Evolutionary conservation across 2,888 invertebrate genomes (phyloP), one percentile per base, ranked within the genome.

Genomic region (Ormyrus nitidulus): DNA sequence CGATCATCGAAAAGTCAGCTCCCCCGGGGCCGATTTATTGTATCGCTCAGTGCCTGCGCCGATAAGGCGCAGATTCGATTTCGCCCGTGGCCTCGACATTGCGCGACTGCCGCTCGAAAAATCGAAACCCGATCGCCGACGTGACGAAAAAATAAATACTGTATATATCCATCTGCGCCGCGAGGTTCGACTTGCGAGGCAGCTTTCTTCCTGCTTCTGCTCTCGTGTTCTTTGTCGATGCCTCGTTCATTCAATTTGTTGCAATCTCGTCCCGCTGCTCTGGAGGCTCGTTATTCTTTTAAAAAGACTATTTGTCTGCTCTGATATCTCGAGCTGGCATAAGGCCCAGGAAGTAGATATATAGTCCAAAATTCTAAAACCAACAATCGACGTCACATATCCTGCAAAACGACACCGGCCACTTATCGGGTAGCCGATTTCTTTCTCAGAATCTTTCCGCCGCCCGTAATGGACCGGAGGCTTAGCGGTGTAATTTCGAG

Each of bases 61-160:
- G 62, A 72, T 66, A 73, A 69, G 7, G 46, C 19, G 8, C 56
- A 73, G 62, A 68, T 73, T 68, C 61, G 69, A 69, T 79, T 73
- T 73, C 69, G 44, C 44, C 49, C 5, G 9, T 56, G 46, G 13
- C 34, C 53, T 48, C 58, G 66, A 65, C 10, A 62, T 53, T 46
- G 10, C n/a, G 46, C 58, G 58, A n/a, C 10, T 49, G 34, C 58
- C 62, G 68, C 44, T 70, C 65, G 8, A 79, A 79, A 79, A 75
- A 75, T 79, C 74, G 79, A 65, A 70, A 79, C 59, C 59, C 79
- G 70, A 79, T 75, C 69, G 53, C 74, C 74, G 70, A 79, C 79
- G 79, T 75, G 79, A 75, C 65, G 56, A 64, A 48, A 74, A 70
- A 79, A 65, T 65, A 79, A 79, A 70, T 75, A 77, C 13, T 10